Conservation (phyloP, 2,888 invertebrate genomes). For the Cyclophora albipunctata region DNA sequence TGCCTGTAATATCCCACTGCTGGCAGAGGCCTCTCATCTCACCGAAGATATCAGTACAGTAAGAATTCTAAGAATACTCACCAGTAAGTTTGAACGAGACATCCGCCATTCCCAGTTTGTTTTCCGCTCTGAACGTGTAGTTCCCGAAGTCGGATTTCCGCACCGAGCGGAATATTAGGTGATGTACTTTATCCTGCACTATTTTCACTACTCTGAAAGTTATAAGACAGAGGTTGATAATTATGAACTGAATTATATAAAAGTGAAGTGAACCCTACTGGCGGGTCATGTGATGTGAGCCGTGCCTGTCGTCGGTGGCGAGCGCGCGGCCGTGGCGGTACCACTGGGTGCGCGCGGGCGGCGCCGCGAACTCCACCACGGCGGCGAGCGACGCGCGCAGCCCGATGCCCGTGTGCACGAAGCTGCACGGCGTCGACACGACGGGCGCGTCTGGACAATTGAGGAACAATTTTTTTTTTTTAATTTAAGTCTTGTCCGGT, state of each 20-base stretch:
- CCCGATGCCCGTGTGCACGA: slow-evolving; percentile 85
- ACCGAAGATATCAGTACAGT: too few species aligned
- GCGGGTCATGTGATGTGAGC: too few species aligned
- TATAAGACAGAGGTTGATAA: not conserved
- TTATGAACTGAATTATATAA: not conserved
- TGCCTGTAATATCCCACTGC: too few species aligned
- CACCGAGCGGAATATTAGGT: slow-evolving; percentile 81
- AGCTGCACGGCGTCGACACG: slow-evolving; percentile 76
- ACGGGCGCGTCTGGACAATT: slow-evolving; percentile 81
- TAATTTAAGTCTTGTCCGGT: too few species aligned
- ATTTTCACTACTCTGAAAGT: slow-evolving; percentile 62
- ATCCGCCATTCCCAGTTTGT: slow-evolving; percentile 82
- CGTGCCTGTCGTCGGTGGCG: slow-evolving; percentile 54
- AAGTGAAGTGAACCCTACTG: too few species aligned
- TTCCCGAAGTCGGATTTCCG: slow-evolving; percentile 82
- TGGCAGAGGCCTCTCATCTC: too few species aligned
- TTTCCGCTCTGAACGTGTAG: slow-evolving; percentile 86
- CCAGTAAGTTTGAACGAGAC: slow-evolving; percentile 84
- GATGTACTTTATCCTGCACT: slow-evolving; percentile 74
- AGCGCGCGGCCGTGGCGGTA: slow-evolving; percentile 78
- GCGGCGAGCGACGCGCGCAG: slow-evolving; percentile 82
- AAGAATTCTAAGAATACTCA: slow-evolving; percentile 24
- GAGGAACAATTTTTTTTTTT: too few species aligned
- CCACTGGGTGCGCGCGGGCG: slow-evolving; percentile 81
- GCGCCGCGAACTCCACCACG: slow-evolving; percentile 80